Percentiles rank a stretch among this genome's conserved stretches.
Evolutionary conservation across 2,797 vertebrate species (phyloP).

Genomic region (Oreonectes daqikongensis): DNA sequence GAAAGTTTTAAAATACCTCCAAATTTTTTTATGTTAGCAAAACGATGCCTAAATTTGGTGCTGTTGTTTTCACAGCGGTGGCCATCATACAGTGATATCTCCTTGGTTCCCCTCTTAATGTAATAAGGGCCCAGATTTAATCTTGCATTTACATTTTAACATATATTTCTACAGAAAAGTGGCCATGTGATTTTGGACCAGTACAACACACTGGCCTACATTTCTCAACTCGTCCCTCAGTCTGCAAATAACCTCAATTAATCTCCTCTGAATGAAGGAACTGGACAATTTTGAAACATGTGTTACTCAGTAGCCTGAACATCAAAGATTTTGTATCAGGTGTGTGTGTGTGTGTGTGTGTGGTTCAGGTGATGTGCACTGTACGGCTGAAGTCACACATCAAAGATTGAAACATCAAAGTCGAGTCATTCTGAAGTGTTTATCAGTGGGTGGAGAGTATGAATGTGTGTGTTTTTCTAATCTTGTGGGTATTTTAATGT

Average conservation of each 20-base stretch:
- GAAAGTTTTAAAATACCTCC: too few relatives aligned
- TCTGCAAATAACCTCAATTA: background rate
- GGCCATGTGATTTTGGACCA: too few relatives aligned
- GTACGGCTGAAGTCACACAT: background rate
- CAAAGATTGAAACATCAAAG: constrained; percentile 26
- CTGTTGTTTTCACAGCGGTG: too few relatives aligned
- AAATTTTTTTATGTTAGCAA: too few relatives aligned
- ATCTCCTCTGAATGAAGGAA: background rate
- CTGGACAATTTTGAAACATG: background rate
- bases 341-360: background rate
- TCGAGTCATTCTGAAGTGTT: background rate
- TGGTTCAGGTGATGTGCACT: background rate
- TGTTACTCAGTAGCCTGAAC: background rate
- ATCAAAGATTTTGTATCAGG: background rate
- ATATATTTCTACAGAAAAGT: too few relatives aligned
- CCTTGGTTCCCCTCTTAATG: too few relatives aligned
- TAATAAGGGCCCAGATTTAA: too few relatives aligned
- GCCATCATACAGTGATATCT: too few relatives aligned
- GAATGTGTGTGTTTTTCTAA: background rate
- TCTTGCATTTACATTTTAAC: too few relatives aligned
- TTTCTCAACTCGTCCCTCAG: background rate
- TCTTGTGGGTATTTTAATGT: background rate
- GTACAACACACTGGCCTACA: background rate
- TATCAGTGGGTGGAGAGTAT: background rate
- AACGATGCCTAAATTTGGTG: too few relatives aligned